phyloP scores from a whole-genome alignment of 2,113 vertebrate species.

The Platycercus adscitus region DNA sequence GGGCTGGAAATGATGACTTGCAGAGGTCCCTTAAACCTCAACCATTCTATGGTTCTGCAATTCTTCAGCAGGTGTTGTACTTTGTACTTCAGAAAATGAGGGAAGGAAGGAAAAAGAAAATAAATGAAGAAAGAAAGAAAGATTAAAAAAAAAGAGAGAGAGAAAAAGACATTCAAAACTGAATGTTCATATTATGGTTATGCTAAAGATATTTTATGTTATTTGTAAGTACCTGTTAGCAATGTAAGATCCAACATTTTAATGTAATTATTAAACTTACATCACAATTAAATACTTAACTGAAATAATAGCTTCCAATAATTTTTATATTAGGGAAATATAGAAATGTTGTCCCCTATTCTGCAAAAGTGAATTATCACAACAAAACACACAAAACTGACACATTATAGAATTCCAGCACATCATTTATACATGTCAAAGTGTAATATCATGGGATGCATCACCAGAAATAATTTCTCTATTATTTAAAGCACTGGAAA shows the following conservation, averaged over 20 bases:
- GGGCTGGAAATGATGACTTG: not conserved
- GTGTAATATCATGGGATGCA: conserved; percentile 61
- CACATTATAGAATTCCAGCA: conserved; percentile 54
- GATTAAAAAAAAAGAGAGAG: not conserved
- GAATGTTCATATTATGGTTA: not conserved
- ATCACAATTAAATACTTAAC: not conserved
- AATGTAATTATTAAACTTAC: not conserved
- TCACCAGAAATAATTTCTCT: conserved; percentile 68
- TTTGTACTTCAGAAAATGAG: not conserved
- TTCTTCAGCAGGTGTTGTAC: not conserved
- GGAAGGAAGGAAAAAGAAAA: not conserved
- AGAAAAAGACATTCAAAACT: not conserved
- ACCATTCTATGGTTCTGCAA: not conserved
- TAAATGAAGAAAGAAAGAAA: not conserved
- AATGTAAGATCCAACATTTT: not conserved
- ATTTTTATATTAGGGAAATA: not conserved
- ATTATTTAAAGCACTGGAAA: conserved; percentile 53
- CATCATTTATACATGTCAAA: conserved; percentile 67
- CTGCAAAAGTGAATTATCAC: not conserved
- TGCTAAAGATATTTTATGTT: not conserved
- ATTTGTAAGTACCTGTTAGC: not conserved
- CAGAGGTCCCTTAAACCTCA: not conserved
- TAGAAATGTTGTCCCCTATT: not conserved
- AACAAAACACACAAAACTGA: conserved; percentile 41
- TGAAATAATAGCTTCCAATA: not conserved